Base-by-base conservation (phyloP, 1,140 invertebrate species). In the Homalodisca vitripennis region DNA sequence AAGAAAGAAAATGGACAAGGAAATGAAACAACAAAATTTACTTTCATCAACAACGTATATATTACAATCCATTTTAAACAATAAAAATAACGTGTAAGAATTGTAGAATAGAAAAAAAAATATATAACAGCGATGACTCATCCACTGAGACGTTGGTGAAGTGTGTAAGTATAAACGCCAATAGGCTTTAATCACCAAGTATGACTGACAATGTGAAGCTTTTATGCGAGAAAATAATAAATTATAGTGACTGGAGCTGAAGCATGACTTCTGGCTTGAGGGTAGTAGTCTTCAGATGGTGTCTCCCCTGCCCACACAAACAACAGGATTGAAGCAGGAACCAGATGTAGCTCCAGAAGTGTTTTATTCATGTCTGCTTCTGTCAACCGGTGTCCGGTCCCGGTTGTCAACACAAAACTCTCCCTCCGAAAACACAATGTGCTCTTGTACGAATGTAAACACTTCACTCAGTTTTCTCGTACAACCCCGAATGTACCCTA, bases 401-500 rank as follows among this genome's bases (percentile, higher is more conserved):
- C 83, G 2, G 83, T 83, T 62, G 83, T 83, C 12, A 94, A 79
- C 20, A 66, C 32, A 47, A 66, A n/a, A 66, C 31, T 66, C 32
- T 22, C 10, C 27, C 20, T 66, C 82, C 69, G 86, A 82, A 68
- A 87, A 83, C 65, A 84, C 80, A 30, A 94, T 77, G 77, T 89
- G 87, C 74, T 92, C 89, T 76, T 84, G 82, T 0, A 94, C 85
- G 77, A 93, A 94, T 68, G 88, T 84, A 55, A 87, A 78, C 1
- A 94, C 83, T 71, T 88, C 86, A 0, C 76, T 75, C 71, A 91
- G 85, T 68, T 87, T n/a, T 89, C 77, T 94, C 92, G 74, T 89
- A 86, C 0, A 93, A n/a, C 88, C 29, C 85, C 86, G 80, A 95
- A 95, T 12, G 92, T 94, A 10, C 92, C 92, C 88, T 93, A 75